Evolutionary conservation across 2,888 invertebrate genomes (phyloP).

Genomic region (Branchinecta sandiegonensis): DNA sequence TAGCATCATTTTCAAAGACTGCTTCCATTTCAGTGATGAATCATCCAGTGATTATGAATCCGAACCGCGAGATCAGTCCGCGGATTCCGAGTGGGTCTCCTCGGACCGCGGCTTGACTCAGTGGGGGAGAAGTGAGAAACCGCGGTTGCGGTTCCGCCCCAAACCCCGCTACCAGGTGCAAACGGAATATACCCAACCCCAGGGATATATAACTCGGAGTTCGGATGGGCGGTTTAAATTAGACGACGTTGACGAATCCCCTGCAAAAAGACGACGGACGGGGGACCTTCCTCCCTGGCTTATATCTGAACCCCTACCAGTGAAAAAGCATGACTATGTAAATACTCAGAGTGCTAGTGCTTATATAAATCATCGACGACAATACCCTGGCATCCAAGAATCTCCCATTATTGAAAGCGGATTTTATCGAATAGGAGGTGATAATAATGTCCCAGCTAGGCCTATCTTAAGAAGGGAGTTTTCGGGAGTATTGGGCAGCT

Average conservation of each 20-base stretch:
- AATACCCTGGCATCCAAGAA: slow-evolving; percentile 6
- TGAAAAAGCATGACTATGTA: slow-evolving; percentile 12
- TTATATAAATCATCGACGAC: not conserved
- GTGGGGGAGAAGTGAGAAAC: slow-evolving; percentile 6
- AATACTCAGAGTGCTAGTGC: slow-evolving; percentile 17
- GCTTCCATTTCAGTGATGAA: not conserved
- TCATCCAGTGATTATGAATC: slow-evolving; percentile 7
- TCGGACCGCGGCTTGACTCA: not conserved
- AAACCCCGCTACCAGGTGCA: slow-evolving; percentile 29
- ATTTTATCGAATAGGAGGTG: slow-evolving; percentile 25
- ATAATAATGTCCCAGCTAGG: slow-evolving; percentile 25
- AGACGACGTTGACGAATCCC: slow-evolving; percentile 37
- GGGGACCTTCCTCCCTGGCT: slow-evolving; percentile 30
- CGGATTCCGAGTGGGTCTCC: slow-evolving; percentile 6
- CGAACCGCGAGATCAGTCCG: slow-evolving; percentile 6
- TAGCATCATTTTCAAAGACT: slow-evolving; percentile 22
- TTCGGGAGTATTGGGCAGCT: not conserved
- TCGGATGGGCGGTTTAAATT: slow-evolving; percentile 60
- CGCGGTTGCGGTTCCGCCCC: slow-evolving; percentile 22
- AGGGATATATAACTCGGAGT: slow-evolving; percentile 51
- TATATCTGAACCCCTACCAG: not conserved
- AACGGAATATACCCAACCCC: slow-evolving; percentile 30
- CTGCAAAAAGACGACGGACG: not conserved
- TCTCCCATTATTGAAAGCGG: slow-evolving; percentile 25
- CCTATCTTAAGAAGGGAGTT: slow-evolving; percentile 17